These are phyloP conservation scores for Plotosus lineatus DNA, from an alignment of 2,113 vertebrate genomes.

Conservation along the genomic window DNA sequence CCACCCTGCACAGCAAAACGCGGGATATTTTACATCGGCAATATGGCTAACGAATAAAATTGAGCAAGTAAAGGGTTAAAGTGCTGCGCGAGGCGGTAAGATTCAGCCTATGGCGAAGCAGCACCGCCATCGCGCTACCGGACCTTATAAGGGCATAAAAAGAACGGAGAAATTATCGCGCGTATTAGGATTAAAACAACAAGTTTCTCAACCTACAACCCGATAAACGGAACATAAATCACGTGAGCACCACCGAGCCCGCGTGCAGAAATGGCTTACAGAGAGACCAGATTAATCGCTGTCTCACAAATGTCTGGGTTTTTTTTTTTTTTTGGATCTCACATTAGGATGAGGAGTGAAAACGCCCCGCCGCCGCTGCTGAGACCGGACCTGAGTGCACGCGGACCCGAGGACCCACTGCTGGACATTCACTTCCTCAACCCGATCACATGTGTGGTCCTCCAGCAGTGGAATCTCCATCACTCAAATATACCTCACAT, in stretches of 20 bases:
- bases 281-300: constrained; percentile 3
- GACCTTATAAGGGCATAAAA: constrained; percentile 78
- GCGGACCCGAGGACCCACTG: neutral
- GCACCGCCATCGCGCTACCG: constrained; percentile 71
- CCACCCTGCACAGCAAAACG: too few relatives aligned
- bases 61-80: constrained; percentile 74
- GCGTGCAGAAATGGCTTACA: neutral
- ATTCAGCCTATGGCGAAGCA: constrained; percentile 67
- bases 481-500: constrained; percentile 3
- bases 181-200: constrained; percentile 35
- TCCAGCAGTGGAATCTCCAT: neutral
- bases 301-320: constrained; percentile 55
- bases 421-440: neutral
- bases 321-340: constrained; percentile 61
- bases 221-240: neutral
- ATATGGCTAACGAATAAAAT: constrained; percentile 41
- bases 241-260: too few relatives aligned
- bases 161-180: constrained; percentile 60
- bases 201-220: neutral
- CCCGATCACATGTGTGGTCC: neutral
- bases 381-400: constrained; percentile 49
- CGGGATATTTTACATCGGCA: neutral
- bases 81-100: constrained; percentile 67
- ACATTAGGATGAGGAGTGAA: constrained; percentile 66
- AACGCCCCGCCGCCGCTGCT: constrained; percentile 70